These are phyloP conservation scores for Callosobruchus maculatus DNA, from an alignment of 2,888 invertebrate species.

Conservation along the genomic window DNA sequence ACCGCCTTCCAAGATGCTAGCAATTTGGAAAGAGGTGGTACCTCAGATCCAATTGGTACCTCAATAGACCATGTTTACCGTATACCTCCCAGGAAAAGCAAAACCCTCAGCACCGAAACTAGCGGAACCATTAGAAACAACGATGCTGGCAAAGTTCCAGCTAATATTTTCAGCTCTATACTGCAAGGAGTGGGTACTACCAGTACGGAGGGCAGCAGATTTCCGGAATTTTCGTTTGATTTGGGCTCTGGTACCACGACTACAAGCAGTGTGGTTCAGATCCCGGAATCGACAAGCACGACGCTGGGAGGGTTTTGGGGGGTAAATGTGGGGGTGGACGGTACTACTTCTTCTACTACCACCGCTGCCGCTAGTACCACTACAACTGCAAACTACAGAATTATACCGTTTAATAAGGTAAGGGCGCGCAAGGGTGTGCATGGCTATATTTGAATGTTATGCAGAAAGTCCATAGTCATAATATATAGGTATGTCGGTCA, in stretches of 20 bases:
- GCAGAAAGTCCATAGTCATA: neutral
- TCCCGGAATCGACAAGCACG: neutral
- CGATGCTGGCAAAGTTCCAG: neutral
- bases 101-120: neutral
- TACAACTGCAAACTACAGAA: neutral
- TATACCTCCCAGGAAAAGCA: neutral
- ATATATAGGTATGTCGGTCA: too few relatives aligned
- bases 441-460: neutral
- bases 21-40: neutral
- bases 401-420: slow-evolving; percentile 5
- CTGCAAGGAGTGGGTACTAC: neutral
- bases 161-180: neutral
- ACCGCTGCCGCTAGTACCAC: neutral
- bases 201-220: neutral
- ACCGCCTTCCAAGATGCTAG: neutral
- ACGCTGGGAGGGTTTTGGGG: neutral
- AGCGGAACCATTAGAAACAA: neutral
- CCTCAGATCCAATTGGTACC: neutral
- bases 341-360: neutral
- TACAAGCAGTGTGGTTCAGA: neutral
- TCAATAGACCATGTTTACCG: neutral
- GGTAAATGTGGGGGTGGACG: neutral
- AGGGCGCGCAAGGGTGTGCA: slow-evolving; percentile 2
- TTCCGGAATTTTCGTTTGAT: neutral
- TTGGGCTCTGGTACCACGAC: neutral